A percentile compares a stretch with the other conserved stretches of the same genome.
phyloP scores from a whole-genome alignment of 1,140 invertebrate species.

The Teleopsis dalmanni region DNA sequence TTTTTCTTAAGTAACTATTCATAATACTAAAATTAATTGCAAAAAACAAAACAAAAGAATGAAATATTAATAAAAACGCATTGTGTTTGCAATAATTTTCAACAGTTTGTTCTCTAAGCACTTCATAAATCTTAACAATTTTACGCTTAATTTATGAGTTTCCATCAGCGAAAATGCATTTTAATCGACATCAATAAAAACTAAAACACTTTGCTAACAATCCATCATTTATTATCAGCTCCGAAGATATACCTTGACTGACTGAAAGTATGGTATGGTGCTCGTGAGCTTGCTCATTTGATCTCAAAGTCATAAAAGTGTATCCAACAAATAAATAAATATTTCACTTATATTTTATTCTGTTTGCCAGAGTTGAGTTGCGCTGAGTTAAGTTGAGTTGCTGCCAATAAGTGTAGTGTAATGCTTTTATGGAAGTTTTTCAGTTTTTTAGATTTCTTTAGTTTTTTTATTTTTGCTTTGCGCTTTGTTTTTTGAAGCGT shows the following conservation, averaged over 20 bases:
- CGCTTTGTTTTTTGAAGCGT: neutral
- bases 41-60: too few relatives aligned
- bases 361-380: too few relatives aligned
- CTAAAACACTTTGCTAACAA: conserved; percentile 28
- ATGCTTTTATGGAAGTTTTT: neutral
- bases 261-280: too few relatives aligned
- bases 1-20: neutral
- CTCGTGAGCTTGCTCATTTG: too few relatives aligned
- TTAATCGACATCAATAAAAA: conserved; percentile 31
- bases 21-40: neutral
- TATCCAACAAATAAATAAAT: too few relatives aligned
- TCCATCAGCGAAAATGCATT: conserved; percentile 24
- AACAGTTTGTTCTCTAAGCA: too few relatives aligned
- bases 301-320: too few relatives aligned
- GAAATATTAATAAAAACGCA: too few relatives aligned
- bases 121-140: too few relatives aligned
- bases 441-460: conserved; percentile 4
- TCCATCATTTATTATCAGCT: conserved; percentile 29
- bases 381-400: neutral
- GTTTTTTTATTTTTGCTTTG: neutral
- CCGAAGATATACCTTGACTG: conserved; percentile 15
- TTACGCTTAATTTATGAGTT: too few relatives aligned
- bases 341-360: too few relatives aligned
- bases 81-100: too few relatives aligned
- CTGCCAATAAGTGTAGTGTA: neutral